Evolutionary conservation across 1,140 invertebrate species (phyloP).

Genomic region (Pseudomyrmex dendroicus): DNA sequence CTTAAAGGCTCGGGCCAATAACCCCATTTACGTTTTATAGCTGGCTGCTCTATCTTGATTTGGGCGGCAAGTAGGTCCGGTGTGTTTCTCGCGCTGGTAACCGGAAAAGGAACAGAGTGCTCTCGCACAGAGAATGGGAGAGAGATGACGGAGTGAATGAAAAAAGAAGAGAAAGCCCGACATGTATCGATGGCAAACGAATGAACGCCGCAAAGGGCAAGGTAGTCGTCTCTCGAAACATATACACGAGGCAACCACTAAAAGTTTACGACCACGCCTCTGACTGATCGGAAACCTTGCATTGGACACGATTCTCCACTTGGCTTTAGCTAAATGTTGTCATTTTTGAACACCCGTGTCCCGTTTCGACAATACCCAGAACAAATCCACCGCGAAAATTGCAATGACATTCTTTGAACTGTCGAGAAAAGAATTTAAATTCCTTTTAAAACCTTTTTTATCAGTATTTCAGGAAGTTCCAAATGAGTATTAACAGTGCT

Average conservation of each 20-base stretch:
- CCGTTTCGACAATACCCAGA: constrained; percentile 15
- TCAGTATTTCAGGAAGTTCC: background rate
- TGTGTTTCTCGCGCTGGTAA: constrained; percentile 52
- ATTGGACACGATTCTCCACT: constrained; percentile 72
- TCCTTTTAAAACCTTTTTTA: background rate
- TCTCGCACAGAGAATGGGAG: background rate
- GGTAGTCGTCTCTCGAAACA: background rate
- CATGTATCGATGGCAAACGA: constrained; percentile 44
- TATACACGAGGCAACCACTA: constrained; percentile 19
- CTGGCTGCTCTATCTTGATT: constrained; percentile 57
- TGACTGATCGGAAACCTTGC: constrained; percentile 51
- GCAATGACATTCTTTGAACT: background rate
- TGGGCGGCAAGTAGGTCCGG: constrained; percentile 49
- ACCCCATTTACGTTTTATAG: constrained; percentile 55
- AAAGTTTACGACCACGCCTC: constrained; percentile 66
- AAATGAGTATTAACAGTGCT: too few relatives aligned
- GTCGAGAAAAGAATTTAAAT: background rate
- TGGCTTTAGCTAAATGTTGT: constrained; percentile 45
- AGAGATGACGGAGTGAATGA: background rate
- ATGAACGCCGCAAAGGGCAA: constrained; percentile 26
- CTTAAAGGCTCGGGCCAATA: constrained; percentile 53
- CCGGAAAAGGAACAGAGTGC: constrained; percentile 47
- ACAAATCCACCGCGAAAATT: constrained; percentile 24
- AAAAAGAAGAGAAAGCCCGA: constrained; percentile 30
- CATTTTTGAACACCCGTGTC: constrained; percentile 7